A percentile compares a stretch with the other conserved stretches of the same genome.
Evolutionary conservation across 2,113 vertebrate genomes (phyloP).

Genomic region (Python bivittatus): DNA sequence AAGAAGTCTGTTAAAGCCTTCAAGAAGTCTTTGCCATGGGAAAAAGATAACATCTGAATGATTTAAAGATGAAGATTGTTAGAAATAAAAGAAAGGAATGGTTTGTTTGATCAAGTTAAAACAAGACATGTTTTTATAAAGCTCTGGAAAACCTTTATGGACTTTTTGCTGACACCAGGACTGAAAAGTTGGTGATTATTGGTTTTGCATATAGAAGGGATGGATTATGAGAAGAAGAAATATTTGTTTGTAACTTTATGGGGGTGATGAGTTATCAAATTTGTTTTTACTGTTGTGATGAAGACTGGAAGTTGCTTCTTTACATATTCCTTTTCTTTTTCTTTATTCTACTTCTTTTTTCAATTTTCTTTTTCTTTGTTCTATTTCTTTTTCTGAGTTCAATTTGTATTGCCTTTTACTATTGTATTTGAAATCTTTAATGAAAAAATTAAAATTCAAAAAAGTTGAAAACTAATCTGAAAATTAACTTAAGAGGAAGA

Average conservation of each 20-base stretch:
- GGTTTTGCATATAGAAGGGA: not conserved
- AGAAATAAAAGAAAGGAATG: not conserved
- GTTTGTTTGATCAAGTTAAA: not conserved
- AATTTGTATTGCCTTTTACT: not conserved
- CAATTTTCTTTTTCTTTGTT: not conserved
- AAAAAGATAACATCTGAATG: not conserved
- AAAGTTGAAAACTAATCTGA: not conserved
- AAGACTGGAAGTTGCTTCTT: not conserved
- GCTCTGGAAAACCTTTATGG: not conserved
- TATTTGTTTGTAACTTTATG: not conserved
- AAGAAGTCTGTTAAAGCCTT: not conserved
- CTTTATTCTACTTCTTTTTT: not conserved
- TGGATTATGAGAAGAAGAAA: not conserved
- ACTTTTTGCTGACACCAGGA: not conserved
- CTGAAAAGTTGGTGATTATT: not conserved
- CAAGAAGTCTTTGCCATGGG: not conserved
- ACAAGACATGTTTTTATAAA: not conserved
- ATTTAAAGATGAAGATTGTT: not conserved
- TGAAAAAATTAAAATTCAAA: not conserved
- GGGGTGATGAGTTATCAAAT: not conserved
- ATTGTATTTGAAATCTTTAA: not conserved
- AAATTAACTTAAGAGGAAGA: not conserved
- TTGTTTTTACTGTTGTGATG: not conserved
- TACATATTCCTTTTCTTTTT: not conserved
- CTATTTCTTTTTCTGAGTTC: not conserved